These are phyloP conservation scores for Hydrocynus forskahlii DNA, from an alignment of 2,797 vertebrate genomes.

Conservation along the genomic window DNA sequence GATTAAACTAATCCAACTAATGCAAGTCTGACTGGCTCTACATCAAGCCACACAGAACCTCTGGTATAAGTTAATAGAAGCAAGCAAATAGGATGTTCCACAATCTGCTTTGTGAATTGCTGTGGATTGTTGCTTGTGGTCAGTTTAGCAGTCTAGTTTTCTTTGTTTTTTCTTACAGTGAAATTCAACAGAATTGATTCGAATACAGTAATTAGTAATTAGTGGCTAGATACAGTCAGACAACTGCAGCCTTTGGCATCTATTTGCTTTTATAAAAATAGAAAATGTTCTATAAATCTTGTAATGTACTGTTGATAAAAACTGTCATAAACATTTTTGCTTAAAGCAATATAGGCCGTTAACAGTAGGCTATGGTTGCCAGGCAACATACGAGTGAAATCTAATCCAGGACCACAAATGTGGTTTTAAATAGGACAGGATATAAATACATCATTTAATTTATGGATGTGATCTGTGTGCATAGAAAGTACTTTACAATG, in stretches of 20 bases:
- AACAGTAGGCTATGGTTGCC: too few relatives aligned
- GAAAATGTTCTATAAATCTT: not conserved
- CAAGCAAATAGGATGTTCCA: not conserved
- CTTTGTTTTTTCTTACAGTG: too few relatives aligned
- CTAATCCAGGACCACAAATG: not conserved
- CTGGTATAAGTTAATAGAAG: not conserved
- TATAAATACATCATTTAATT: too few relatives aligned
- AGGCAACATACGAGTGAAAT: not conserved
- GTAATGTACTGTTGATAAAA: not conserved
- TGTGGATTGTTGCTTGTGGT: not conserved
- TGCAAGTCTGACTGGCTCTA: not conserved
- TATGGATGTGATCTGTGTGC: not conserved
- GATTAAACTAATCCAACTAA: not conserved
- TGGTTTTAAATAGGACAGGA: not conserved
- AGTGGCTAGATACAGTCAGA: too few relatives aligned
- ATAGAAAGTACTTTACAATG: not conserved
- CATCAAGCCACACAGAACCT: not conserved
- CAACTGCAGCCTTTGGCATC: not conserved
- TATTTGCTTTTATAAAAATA: not conserved
- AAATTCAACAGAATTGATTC: too few relatives aligned
- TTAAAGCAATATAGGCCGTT: too few relatives aligned
- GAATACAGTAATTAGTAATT: too few relatives aligned
- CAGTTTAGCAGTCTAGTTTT: not conserved
- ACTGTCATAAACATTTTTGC: not conserved
- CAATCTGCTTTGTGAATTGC: not conserved